phyloP scores from a whole-genome alignment of 2,888 invertebrate genomes.

The Suillia variegata region DNA sequence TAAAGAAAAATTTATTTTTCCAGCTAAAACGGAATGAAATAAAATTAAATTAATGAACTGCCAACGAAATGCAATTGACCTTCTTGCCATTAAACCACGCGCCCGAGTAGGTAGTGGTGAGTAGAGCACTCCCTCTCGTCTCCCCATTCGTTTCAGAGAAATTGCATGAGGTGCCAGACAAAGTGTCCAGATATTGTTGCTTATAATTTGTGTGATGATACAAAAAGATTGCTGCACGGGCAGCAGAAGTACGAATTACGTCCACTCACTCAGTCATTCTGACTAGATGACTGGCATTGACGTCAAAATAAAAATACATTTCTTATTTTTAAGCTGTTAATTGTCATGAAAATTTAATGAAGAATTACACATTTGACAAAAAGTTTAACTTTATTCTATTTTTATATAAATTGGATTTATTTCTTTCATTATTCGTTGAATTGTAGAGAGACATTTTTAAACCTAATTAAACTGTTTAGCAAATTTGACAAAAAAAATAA shows the following conservation, averaged over 20 bases:
- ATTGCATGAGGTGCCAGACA: conserved; percentile 38
- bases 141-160: no score
- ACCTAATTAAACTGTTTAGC: no score
- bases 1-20: conserved; percentile 16
- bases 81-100: conserved; percentile 39
- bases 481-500: no score
- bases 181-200: conserved; percentile 35
- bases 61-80: conserved; percentile 55
- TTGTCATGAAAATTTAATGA: no score
- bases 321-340: no score
- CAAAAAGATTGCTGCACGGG: neutral
- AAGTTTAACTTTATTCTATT: neutral
- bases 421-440: no score
- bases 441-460: no score
- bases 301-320: neutral
- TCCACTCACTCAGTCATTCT: neutral
- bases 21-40: conserved; percentile 11
- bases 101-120: conserved; percentile 2
- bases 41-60: conserved; percentile 48
- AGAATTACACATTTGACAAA: no score
- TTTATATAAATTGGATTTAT: neutral
- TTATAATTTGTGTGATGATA: neutral
- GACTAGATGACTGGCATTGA: neutral
- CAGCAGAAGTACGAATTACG: no score
- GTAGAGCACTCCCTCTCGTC: no score